Base-by-base conservation (phyloP, 2,797 vertebrate species). In the Cyclopterus lumpus region DNA sequence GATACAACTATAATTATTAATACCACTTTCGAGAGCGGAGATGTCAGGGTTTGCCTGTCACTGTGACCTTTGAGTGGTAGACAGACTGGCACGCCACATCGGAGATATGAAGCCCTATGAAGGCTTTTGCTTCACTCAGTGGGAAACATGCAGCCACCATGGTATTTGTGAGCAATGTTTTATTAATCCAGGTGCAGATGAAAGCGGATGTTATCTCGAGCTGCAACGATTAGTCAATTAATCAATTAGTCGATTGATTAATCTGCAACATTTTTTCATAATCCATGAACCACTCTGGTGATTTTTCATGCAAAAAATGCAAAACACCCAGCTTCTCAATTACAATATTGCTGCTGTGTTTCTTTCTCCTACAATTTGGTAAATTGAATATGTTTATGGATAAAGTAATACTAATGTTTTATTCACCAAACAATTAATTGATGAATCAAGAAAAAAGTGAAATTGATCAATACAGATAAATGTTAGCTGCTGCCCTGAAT, bases 31-130 rank as follows among this genome's bases (percentile, higher is more conserved):
- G 46, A 38, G 51, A 59, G 70, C 76, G 16, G 60, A 53, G 44
- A 71, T 55, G 72, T 60, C 72, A 14, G 58, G 32, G 57, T 70
- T 69, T 38, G 34, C 8, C 53, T 74, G 57, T 74, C 58, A 51
- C 2, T 8, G 34, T 42, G 28, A 81, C 70, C 74, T 85, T 66
- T 79, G 26, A 75, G 70, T 36, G n/a, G 26, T 14, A 76, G 75
- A 10, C 24, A 63, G 61, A 48, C 64, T 42, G 38, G 51, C 55
- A 60, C 40, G 0, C 9, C 32, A 16, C 48, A 15, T 63, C 54
- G 16, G 22, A 34, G 40, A 66, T 38, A 16, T 32, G 66, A 74
- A 2, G 36, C 16, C n/a, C 6, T 67, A 22, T 22, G 22, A 22
- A 22, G 59, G 59, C 71, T 53, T 80, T 65, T 63, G n/a, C 79